Evolutionary conservation across 53 echinoderm and acorn worm species (phyloP).

Genomic region (Astropecten irregularis): DNA sequence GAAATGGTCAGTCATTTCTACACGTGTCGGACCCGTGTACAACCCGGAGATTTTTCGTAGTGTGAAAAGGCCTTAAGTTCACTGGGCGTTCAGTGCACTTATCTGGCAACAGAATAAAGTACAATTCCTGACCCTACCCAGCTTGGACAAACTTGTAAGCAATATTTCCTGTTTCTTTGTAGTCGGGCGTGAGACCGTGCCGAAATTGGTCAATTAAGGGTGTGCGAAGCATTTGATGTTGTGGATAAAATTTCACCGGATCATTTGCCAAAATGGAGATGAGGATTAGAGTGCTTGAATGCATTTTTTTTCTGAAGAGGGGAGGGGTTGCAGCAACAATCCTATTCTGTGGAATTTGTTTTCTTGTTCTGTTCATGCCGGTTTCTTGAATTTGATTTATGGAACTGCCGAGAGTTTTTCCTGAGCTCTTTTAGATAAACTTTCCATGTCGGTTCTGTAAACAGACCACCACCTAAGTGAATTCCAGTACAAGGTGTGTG

Average conservation of each 20-base stretch:
- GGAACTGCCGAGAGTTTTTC: no score
- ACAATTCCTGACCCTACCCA: neutral
- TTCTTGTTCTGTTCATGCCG: no score
- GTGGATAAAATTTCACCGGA: neutral
- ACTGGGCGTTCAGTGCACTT: conserved; percentile 15
- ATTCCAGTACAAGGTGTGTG: neutral
- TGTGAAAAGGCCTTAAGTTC: no score
- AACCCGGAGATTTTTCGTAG: no score
- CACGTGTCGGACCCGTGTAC: no score
- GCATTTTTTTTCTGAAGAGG: no score
- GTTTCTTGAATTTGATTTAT: no score
- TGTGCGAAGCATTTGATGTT: neutral
- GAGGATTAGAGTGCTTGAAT: no score
- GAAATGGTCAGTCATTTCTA: no score
- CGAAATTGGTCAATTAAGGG: conserved; percentile 38
- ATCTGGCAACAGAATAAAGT: conserved; percentile 10
- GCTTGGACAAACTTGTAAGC: neutral
- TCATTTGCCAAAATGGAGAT: neutral
- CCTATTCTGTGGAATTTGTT: no score
- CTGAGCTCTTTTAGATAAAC: neutral
- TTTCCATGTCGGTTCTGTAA: neutral
- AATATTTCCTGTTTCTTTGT: conserved; percentile 50
- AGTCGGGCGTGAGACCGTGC: neutral
- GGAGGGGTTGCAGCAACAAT: no score
- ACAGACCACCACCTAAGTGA: neutral